Evolutionary conservation across 1,140 invertebrate genomes (phyloP).

Genomic region (Drosophila seguyi): DNA sequence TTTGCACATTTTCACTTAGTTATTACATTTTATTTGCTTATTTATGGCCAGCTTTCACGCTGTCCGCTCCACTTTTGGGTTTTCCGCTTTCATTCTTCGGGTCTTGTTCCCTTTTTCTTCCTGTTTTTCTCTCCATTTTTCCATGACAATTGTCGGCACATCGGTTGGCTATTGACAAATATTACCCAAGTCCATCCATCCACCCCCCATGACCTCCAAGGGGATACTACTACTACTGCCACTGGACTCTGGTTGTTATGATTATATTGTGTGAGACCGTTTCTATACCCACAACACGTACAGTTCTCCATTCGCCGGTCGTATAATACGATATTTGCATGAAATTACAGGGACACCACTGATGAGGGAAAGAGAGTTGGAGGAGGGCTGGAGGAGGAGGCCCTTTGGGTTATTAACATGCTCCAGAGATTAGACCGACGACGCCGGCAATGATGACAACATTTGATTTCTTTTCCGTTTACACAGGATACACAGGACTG

Average conservation of each 20-base stretch:
- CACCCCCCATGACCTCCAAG: neutral
- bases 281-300: conserved; percentile 80
- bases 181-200: conserved; percentile 62
- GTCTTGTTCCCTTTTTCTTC: conserved; percentile 9
- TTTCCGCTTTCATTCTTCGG: conserved; percentile 12
- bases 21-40: conserved; percentile 78
- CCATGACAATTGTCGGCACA: conserved; percentile 73
- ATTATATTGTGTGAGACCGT: conserved; percentile 72
- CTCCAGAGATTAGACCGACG: conserved; percentile 78
- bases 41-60: conserved; percentile 62
- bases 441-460: conserved; percentile 77
- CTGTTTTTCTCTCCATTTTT: neutral
- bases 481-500: conserved; percentile 57
- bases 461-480: conserved; percentile 79
- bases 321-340: conserved; percentile 81
- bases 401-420: conserved; percentile 79
- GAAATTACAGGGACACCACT: conserved; percentile 68
- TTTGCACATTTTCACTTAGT: conserved; percentile 77
- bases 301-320: conserved; percentile 53
- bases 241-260: conserved; percentile 61
- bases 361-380: neutral
- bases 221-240: neutral
- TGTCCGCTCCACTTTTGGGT: conserved; percentile 33
- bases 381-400: conserved; percentile 5
- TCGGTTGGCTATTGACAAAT: conserved; percentile 76